Base-by-base conservation (phyloP, 2,888 invertebrate species). In the Dinocampus coccinellae region DNA sequence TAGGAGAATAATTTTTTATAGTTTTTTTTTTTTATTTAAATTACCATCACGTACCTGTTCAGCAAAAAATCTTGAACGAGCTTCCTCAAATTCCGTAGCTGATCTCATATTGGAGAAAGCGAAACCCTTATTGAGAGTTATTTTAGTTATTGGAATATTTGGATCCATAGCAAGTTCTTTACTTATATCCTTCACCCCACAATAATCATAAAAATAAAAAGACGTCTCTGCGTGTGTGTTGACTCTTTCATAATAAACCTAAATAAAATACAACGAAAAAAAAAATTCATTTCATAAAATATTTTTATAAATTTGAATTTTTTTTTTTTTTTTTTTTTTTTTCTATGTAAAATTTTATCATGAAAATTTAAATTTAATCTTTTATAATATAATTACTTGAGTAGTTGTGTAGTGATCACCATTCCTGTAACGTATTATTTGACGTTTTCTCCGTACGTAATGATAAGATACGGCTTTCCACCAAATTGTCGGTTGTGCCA, bases 401-500 rank as follows among this genome's bases (percentile, higher is more conserved):
- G 94, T 94, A 39, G 94, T 93, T 9, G 94, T 94, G 83, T 94
- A 93, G 60, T 94, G 93, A 85, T 94, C 94, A 7, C 95, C 95
- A 84, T 95, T 94, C 68, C 94, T 90, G 84, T 94, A 94, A 74
- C 94, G 90, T 75, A 93, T 93, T 80, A 93, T 92, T 84, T 94
- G 93, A 69, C 94, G 89, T 81, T 93, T 92, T 76, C 94, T 90
- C 47, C 95, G 87, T 73, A 94, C 92, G 88, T 95, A 95, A 88
- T 95, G 95, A 87, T 95, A 95, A 85, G 94, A 94, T 71, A 94
- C 91, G 57, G 94, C 94, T 84, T 94, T 94, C 95, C 95, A 95
- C 95, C 95, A 95, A 58, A 95, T 93, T 69, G 94, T 90, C 0
- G 95, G 95, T 73, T 92, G 90, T 0, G 94, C 92, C 47, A 90